Base-by-base conservation (phyloP, 2,113 vertebrate species). In the Larimichthys crocea region DNA sequence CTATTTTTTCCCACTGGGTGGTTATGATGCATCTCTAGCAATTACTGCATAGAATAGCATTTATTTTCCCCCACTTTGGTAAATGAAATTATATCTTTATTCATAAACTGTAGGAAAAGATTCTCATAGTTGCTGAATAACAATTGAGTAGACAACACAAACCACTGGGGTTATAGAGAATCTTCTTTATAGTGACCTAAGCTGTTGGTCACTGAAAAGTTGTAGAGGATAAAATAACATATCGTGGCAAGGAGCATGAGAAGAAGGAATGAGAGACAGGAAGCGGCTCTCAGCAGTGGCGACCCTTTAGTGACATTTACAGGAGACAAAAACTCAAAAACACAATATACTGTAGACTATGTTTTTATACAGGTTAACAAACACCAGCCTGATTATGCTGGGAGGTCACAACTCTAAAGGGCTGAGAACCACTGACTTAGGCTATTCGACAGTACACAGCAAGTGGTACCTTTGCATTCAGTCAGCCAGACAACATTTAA, bases 21-120 rank as follows among this genome's bases (percentile, higher is more conserved):
- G 76, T 87, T 90, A 86, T 90, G 83, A 65, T 90, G 86, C 80
- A 89, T 92, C 84, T 93, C 61, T 84, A 74, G 88, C 86, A 91
- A 91, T 92, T 92, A 91, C 85, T 22, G 17, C 64, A 72, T 60
- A 71, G 62, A 88, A 77, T 65, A 83, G 66, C 82, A 91, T 89
- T 87, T 19, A 85, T 86, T 92, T 91, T 72, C 79, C 61, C 59
- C 88, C 76, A 85, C 86, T 92, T 92, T 87, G 76, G 79, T 86
- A 85, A 90, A 89, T 89, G 81, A 72, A 86, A 90, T 89, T 71
- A 83, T 80, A 88, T 85, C 61, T 85, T 66, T 89, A 79, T 88
- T 90, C 87, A 85, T 89, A 88, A 9, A 86, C 69, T 77, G 78
- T 66, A 71, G 65, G 80, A 71, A 83, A 40, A 50, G 66, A 40